Evolutionary conservation across 2,888 invertebrate genomes (phyloP), one percentile per base, ranked within the genome.

Genomic region (Agrotis ipsilon): DNA sequence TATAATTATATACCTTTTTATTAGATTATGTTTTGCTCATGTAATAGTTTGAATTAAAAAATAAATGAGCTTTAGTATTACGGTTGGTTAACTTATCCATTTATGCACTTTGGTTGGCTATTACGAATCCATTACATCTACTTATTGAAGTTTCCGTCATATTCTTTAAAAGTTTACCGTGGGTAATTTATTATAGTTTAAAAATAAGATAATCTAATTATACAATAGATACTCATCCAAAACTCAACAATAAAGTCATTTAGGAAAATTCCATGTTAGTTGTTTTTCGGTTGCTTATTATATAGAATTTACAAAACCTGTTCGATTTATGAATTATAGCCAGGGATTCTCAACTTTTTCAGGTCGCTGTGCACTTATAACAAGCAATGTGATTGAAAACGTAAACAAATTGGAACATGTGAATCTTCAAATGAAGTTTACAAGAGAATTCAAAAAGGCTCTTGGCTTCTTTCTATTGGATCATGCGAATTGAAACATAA

Each of bases 241-340:
- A 18, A 6, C 18, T 43, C 55, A 57, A 32, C 14, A 66, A 51
- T 66, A 21, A 39, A 43, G 16, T 45, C n/a, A 6, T 1, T 11
- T 55, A 45, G 59, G 76, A 75, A 73, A 68, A 73, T 54, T 21
- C 58, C 75, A n/a, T 14, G 5, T 13, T 18, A 49, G 16, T 21
- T 51, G 16, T 21, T 58, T 27, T 27, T 16, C 19, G 19, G 4
- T 59, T n/a, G 19, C 51, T n/a, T 54, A 54, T n/a, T 54, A 54
- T 59, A 59, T 54, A 18, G 0, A 19, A 45, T 32, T 39, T 39
- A 39, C 39, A 68, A 72, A 60, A 76, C 48, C 43, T 1, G 69
- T 76, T 9, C n/a, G 32, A 55, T 49, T 60, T 45, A 45, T 45
- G n/a, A 39, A 39, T 11, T 2, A 11, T 11, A 1, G 11, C 39